phyloP scores from a whole-genome alignment of 1,140 invertebrate genomes.

The Meloidogyne chitwoodi region DNA sequence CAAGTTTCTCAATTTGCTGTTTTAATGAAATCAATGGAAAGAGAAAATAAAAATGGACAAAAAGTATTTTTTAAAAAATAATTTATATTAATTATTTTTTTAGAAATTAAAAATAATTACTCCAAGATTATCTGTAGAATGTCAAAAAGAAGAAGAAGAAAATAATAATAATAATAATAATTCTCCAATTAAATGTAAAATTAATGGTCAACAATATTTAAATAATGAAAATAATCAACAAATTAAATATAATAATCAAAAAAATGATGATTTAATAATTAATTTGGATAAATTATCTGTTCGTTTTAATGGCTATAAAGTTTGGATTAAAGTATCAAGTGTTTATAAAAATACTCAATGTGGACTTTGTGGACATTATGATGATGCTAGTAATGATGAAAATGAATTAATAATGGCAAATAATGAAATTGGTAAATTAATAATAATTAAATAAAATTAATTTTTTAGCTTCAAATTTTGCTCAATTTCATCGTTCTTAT shows the following conservation, averaged over 20 bases:
- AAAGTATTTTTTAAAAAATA: not conserved
- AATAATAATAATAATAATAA: too few relatives aligned
- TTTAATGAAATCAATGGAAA: conserved; percentile 24
- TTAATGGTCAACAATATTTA: conserved; percentile 25
- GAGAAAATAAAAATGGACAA: conserved; percentile 4
- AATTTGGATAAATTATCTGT: conserved; percentile 25
- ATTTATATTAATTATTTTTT: not conserved
- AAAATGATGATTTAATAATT: conserved; percentile 16
- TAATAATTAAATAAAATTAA: conserved; percentile 2
- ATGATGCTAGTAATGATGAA: conserved; percentile 30
- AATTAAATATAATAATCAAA: conserved; percentile 24
- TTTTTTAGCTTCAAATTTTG: conserved; percentile 14
- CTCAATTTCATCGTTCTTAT: conserved; percentile 40
- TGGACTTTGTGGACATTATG: conserved; percentile 42
- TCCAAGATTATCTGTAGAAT: conserved; percentile 19
- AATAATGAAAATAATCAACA: conserved; percentile 7
- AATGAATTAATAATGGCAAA: conserved; percentile 31
- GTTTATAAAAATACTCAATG: conserved; percentile 41
- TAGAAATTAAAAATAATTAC: conserved; percentile 37
- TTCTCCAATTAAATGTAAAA: conserved; percentile 3
- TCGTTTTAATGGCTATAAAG: conserved; percentile 36
- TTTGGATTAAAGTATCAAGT: conserved; percentile 24
- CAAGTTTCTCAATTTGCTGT: conserved; percentile 25
- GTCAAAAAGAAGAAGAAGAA: conserved; percentile 11
- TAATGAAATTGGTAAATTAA: conserved; percentile 16